Evolutionary conservation across 2,113 vertebrate genomes (phyloP).

Genomic region (Oostethus manadensis): DNA sequence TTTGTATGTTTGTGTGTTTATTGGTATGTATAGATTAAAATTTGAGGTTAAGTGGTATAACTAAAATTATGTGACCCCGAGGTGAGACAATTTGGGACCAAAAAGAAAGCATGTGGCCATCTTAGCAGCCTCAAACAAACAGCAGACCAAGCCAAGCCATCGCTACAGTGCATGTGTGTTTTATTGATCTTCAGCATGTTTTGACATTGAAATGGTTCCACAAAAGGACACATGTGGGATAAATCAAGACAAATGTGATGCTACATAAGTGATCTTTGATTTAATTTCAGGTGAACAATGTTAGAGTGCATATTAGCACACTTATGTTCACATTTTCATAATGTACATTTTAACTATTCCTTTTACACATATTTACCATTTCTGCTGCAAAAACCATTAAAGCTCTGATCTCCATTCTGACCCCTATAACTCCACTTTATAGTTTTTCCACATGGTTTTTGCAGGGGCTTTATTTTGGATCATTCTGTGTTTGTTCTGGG

Average conservation of each 20-base stretch:
- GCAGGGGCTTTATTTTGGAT: slow-evolving; percentile 76
- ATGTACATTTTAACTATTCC: slow-evolving; percentile 5
- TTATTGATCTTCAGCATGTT: slow-evolving; percentile 4
- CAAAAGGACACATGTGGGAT: slow-evolving; percentile 9
- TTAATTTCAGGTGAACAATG: not conserved
- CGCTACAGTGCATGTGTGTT: slow-evolving; percentile 10
- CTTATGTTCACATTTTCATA: not conserved
- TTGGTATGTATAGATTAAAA: slow-evolving; percentile 17
- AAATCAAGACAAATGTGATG: slow-evolving; percentile 7
- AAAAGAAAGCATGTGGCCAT: slow-evolving; percentile 37
- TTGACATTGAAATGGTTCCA: not conserved
- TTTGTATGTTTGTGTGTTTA: slow-evolving; percentile 8
- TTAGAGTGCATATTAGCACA: not conserved
- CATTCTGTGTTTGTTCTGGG: slow-evolving; percentile 67
- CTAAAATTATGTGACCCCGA: slow-evolving; percentile 34
- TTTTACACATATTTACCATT: slow-evolving; percentile 31
- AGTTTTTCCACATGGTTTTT: slow-evolving; percentile 73
- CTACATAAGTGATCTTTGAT: not conserved
- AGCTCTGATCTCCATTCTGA: slow-evolving; percentile 62
- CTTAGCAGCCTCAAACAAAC: slow-evolving; percentile 38
- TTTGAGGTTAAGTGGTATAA: slow-evolving; percentile 47
- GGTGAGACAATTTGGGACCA: slow-evolving; percentile 28
- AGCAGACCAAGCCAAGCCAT: slow-evolving; percentile 23
- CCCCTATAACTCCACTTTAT: slow-evolving; percentile 70
- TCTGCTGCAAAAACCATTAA: slow-evolving; percentile 67